Conservation (phyloP, 2,888 invertebrate species). For the Thumatha senex region DNA sequence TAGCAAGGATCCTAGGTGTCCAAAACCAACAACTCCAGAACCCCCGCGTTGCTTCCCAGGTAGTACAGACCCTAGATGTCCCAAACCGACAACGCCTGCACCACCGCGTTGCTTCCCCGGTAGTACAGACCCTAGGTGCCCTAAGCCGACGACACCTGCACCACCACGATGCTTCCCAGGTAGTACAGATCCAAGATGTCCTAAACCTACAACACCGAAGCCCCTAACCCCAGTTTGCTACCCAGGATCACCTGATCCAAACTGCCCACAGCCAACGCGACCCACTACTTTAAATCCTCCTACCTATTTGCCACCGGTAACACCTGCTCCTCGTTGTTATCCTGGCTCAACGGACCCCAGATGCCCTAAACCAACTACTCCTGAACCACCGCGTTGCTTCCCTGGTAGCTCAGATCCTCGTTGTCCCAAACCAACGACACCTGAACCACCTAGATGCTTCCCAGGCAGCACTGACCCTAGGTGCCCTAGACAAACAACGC, state of each 20-base stretch:
- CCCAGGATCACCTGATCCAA: constrained; percentile 29
- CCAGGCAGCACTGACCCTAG: not conserved
- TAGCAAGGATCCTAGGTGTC: constrained; percentile 34
- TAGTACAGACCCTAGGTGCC: constrained; percentile 46
- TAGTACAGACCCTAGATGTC: constrained; percentile 41
- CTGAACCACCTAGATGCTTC: not conserved
- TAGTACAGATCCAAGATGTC: constrained; percentile 31
- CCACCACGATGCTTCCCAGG: constrained; percentile 39
- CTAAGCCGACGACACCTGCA: constrained; percentile 36
- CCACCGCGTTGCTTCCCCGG: constrained; percentile 40
- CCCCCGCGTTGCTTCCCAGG: constrained; percentile 44
- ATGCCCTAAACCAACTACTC: constrained; percentile 36
- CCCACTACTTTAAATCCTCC: constrained; percentile 21
- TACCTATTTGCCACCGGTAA: not conserved
- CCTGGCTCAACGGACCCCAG: constrained; percentile 31
- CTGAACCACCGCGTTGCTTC: constrained; percentile 22
- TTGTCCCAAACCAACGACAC: not conserved
- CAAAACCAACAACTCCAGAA: constrained; percentile 27
- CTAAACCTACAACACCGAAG: constrained; percentile 24
- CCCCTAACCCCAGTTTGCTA: constrained; percentile 29
- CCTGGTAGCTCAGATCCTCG: not conserved
- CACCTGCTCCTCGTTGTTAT: constrained; percentile 33
- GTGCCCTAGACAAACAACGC: constrained; percentile 10
- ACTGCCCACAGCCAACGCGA: constrained; percentile 33
- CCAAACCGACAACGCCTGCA: constrained; percentile 28